Evolutionary conservation across 2,113 vertebrate genomes (phyloP).

Genomic region (Platysteira castanea): DNA sequence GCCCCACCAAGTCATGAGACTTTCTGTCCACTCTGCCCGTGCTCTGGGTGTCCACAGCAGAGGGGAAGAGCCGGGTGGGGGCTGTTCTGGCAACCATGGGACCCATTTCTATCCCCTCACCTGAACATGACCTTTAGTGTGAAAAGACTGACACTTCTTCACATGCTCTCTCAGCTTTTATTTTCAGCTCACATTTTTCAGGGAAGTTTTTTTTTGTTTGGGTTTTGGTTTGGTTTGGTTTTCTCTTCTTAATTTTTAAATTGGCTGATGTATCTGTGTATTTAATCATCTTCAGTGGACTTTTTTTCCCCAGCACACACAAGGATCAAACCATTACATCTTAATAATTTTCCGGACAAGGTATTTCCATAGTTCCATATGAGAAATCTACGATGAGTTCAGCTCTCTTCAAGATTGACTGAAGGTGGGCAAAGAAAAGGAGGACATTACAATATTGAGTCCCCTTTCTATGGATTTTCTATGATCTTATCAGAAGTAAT

Average conservation of each 20-base stretch:
- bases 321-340: neutral
- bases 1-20: neutral
- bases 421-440: neutral
- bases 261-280: neutral
- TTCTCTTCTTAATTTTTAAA: neutral
- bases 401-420: neutral
- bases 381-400: neutral
- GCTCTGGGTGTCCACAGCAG: neutral
- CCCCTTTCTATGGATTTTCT: neutral
- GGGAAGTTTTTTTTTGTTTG: neutral
- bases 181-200: neutral
- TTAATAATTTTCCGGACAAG: neutral
- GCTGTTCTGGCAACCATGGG: neutral
- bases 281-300: neutral
- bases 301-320: fast-evolving
- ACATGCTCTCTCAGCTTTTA: neutral
- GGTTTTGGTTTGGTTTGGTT: neutral
- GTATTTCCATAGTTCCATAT: neutral
- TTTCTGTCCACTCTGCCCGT: neutral
- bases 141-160: neutral
- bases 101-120: neutral
- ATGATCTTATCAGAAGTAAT: neutral
- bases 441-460: neutral
- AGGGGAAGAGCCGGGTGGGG: neutral
- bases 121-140: neutral